Conservation (phyloP, 92 coral and sea anemone species). For the Epizoanthus stellaris region DNA sequence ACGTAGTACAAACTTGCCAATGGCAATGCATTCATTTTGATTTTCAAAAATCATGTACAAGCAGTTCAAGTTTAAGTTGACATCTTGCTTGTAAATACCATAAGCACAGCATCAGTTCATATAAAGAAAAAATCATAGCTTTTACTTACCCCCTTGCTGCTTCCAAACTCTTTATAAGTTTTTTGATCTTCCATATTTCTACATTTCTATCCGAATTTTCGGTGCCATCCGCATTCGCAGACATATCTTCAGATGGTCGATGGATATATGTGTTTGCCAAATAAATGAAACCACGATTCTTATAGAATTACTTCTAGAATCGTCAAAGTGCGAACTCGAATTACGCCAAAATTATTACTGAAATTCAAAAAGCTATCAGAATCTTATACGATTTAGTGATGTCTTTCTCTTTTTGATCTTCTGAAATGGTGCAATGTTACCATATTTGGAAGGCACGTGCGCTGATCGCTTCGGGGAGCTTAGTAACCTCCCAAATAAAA, state of each 20-base stretch:
- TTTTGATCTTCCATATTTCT: constrained; percentile 99
- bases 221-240: constrained; percentile 70
- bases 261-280: neutral
- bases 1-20: too few relatives aligned
- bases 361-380: neutral
- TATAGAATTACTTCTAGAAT: neutral
- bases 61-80: neutral
- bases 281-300: neutral
- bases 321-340: neutral
- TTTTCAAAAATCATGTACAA: too few relatives aligned
- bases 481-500: too few relatives aligned
- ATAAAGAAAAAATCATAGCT: neutral
- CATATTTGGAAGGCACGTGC: constrained; percentile 95
- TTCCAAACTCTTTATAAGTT: constrained; percentile 94
- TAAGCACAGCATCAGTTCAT: neutral
- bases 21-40: too few relatives aligned
- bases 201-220: constrained; percentile 99
- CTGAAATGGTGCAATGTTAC: constrained; percentile 99
- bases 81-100: neutral
- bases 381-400: neutral
- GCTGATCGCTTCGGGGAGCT: neutral
- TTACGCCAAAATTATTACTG: neutral
- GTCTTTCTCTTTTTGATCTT: constrained; percentile 1
- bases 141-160: constrained; percentile 96
- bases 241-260: neutral